phyloP scores from a whole-genome alignment of 2,888 invertebrate genomes.

The Blera fallax region DNA sequence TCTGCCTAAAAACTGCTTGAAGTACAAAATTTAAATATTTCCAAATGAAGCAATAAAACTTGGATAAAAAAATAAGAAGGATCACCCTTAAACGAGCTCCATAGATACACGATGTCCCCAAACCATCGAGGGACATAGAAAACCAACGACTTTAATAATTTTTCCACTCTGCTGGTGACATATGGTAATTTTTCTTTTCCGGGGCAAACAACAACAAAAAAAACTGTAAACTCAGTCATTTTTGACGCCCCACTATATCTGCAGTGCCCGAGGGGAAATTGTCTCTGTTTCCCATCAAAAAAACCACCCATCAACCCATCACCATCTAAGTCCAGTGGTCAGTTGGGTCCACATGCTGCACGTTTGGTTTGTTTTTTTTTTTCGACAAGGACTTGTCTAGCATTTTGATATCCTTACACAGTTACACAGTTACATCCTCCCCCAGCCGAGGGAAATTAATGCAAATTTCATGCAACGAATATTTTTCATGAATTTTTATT shows the following conservation, averaged over 20 bases:
- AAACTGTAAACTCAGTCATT: conserved; percentile 46
- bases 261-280: conserved; percentile 13
- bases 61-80: neutral
- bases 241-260: conserved; percentile 38
- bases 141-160: conserved; percentile 59
- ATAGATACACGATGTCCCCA: neutral
- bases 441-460: conserved; percentile 36
- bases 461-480: conserved; percentile 62
- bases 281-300: conserved; percentile 20
- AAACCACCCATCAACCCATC: neutral
- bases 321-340: conserved; percentile 30
- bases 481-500: conserved; percentile 53
- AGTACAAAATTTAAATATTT: neutral
- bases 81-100: neutral
- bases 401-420: neutral
- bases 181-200: conserved; percentile 34
- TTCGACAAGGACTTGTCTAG: neutral
- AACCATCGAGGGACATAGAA: neutral
- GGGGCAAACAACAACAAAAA: neutral
- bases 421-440: neutral
- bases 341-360: conserved; percentile 34
- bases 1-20: too few species aligned
- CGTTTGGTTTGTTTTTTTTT: neutral
- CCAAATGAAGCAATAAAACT: conserved; percentile 29
- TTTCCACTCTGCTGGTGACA: conserved; percentile 46